These are phyloP conservation scores for Micrastur ruficollis DNA, from an alignment of 2,797 vertebrate genomes.

Conservation along the genomic window DNA sequence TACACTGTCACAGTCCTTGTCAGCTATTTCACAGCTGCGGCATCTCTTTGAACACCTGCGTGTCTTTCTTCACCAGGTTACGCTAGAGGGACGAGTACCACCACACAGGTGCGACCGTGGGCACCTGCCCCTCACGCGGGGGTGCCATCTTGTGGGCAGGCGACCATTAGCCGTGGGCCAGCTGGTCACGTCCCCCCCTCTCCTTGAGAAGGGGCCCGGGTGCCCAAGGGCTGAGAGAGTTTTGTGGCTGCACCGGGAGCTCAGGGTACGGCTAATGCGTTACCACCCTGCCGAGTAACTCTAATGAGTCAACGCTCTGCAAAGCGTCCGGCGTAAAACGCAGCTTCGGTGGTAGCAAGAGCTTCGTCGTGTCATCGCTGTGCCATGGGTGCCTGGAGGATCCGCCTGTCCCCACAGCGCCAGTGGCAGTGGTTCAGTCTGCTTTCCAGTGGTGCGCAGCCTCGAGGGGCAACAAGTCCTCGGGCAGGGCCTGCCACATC, in stretches of 20 bases:
- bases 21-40: not conserved
- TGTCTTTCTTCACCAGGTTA: not conserved
- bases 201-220: not conserved
- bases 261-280: not conserved
- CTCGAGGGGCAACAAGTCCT: not conserved
- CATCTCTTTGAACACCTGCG: not conserved
- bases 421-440: not conserved
- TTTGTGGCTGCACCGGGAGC: not conserved
- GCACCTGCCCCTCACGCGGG: rapidly evolving
- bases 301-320: no score
- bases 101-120: rapidly evolving
- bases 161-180: rapidly evolving
- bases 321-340: not conserved
- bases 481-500: rapidly evolving
- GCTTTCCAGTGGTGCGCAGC: not conserved
- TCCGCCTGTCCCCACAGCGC: rapidly evolving
- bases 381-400: not conserved
- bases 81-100: no score
- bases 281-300: no score
- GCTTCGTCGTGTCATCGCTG: not conserved
- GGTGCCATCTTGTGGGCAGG: not conserved
- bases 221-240: not conserved
- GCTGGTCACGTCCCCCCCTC: not conserved
- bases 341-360: not conserved
- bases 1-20: not conserved